Evolutionary conservation across 2,113 vertebrate genomes (phyloP), one percentile per base, ranked within the genome.

Genomic region (Megaceryle maxima): DNA sequence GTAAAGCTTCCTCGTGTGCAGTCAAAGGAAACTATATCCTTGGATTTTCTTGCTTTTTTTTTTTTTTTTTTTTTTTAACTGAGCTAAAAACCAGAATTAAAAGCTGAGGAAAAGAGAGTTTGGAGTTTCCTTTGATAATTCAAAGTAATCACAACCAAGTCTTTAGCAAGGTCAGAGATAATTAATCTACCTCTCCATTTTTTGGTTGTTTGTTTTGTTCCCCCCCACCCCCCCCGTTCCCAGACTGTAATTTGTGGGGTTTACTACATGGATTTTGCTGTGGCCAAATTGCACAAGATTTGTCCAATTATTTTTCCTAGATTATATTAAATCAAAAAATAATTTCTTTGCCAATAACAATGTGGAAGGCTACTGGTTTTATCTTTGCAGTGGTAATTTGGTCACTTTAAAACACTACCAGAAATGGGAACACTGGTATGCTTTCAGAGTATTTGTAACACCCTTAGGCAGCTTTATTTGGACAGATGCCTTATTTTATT

Each of bases 401-500:
- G 13, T 41, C 43, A 29, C 39, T 87, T 90, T 19, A 84, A 90
- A 50, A 88, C 21, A 22, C 56, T 56, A 5, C 10, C 17, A 78
- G 22, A 81, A 94, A 19, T 44, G 13, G 35, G 41, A 79, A n/a
- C 33, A 62, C 41, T n/a, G 60, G 18, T 82, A 25, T 44, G 26
- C 28, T 25, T 64, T 84, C 26, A 62, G 66, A 44, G 68, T 50
- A 64, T 20, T 66, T 83, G 50, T 62, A 67, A 35, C 12, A 87
- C 21, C 43, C 39, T 66, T 62, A 46, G 55, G 53, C 51, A 92
- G 48, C 60, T 90, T 88, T 88, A 56, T 95, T 90, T 96, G 69
- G 76, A 92, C 68, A 92, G 76, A 53, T 90, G 73, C 56, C 21
- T 51, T 63, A 48, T 93, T 94, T 86, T 92, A 72, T 92, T 91